Evolutionary conservation across 2,113 vertebrate species (phyloP).

Genomic region (Nothoprocta perdicaria): DNA sequence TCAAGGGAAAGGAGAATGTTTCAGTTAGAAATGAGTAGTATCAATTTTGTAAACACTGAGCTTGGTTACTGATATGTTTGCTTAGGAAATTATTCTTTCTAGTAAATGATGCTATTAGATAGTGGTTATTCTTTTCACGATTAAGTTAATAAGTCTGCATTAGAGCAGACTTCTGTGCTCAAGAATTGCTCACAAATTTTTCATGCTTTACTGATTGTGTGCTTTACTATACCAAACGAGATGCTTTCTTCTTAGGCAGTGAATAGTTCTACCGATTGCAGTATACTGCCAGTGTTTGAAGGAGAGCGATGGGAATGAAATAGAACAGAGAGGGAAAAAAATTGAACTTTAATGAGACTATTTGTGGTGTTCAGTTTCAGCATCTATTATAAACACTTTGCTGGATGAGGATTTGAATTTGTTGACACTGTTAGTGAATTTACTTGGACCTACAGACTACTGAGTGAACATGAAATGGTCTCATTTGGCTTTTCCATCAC

Average conservation of each 20-base stretch:
- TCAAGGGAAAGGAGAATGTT: background rate
- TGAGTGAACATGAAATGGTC: background rate
- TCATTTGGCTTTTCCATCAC: background rate
- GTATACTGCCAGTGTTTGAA: background rate
- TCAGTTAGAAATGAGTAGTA: background rate
- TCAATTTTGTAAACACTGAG: background rate
- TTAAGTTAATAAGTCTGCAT: background rate
- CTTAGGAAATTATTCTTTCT: background rate
- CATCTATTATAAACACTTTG: background rate
- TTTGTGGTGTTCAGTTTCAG: background rate
- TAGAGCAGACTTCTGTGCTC: background rate
- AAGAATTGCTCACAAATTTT: background rate
- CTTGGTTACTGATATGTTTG: background rate
- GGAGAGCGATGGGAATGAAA: background rate
- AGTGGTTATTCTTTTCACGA: background rate
- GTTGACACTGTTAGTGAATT: background rate
- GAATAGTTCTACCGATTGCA: background rate
- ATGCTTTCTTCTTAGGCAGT: background rate
- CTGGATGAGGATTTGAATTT: background rate
- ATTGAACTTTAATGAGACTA: background rate
- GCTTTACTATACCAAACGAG: background rate
- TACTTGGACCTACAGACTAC: background rate
- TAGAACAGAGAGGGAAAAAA: accelerated
- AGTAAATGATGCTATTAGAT: background rate
- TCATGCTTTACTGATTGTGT: background rate